A percentile compares a stretch with the other conserved stretches of the same genome.
These are phyloP conservation scores for Albula glossodonta DNA, from an alignment of 2,113 vertebrate genomes.

Conservation along the genomic window DNA sequence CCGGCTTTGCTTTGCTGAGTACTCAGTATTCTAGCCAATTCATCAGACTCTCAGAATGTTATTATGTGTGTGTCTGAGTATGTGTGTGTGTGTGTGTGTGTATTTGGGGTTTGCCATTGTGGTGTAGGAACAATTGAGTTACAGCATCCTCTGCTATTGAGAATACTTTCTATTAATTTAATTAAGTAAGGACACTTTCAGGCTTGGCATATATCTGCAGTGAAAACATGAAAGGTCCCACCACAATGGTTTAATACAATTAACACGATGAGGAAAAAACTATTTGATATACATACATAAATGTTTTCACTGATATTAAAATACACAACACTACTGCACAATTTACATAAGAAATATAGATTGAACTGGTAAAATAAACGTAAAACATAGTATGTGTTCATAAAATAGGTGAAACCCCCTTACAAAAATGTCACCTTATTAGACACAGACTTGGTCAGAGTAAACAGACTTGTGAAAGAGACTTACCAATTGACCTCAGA, in stretches of 20 bases:
- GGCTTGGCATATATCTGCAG: not conserved
- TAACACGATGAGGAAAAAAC: not conserved
- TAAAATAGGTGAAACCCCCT: too few species aligned
- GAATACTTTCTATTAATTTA: conserved; percentile 35
- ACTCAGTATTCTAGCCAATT: conserved; percentile 31
- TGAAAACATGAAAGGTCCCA: conserved; percentile 28
- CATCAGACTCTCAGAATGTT: conserved; percentile 31
- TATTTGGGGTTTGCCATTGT: not conserved
- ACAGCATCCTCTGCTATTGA: conserved; percentile 32
- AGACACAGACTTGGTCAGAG: too few species aligned
- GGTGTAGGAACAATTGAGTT: conserved; percentile 15
- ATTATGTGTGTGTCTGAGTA: not conserved
- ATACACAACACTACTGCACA: not conserved
- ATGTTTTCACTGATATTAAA: not conserved
- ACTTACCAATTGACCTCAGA: too few species aligned
- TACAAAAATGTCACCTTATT: too few species aligned
- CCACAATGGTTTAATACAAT: conserved; percentile 39
- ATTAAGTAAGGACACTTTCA: conserved; percentile 32
- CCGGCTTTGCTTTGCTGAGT: conserved; percentile 30
- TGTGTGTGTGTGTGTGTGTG: not conserved
- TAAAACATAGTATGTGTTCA: too few species aligned
- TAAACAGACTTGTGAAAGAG: too few species aligned
- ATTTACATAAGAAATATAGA: not conserved
- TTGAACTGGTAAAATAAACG: too few species aligned
- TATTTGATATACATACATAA: not conserved